phyloP scores from a whole-genome alignment of 2,797 vertebrate genomes.

The Harpagifer antarcticus region DNA sequence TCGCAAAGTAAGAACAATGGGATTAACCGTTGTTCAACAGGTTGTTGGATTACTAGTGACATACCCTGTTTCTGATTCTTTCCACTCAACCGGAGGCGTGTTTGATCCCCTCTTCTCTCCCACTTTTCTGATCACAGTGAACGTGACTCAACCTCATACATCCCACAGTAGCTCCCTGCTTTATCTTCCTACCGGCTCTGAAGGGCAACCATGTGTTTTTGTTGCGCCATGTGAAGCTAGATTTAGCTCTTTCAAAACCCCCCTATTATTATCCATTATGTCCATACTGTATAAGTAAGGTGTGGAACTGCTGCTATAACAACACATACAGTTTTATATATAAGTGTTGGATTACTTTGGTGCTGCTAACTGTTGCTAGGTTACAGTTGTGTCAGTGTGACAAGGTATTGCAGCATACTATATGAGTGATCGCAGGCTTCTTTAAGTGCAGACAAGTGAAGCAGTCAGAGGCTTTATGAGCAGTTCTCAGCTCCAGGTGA shows the following conservation, averaged over 20 bases:
- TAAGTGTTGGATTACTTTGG: slow-evolving; percentile 6
- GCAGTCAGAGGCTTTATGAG: slow-evolving; percentile 48
- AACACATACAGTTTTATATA: background rate
- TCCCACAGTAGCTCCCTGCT: slow-evolving; percentile 27
- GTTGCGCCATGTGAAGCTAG: slow-evolving; percentile 15
- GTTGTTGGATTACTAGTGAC: background rate
- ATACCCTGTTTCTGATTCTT: background rate
- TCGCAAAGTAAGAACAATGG: background rate
- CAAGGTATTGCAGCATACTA: slow-evolving; percentile 6
- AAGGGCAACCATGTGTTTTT: slow-evolving; percentile 9
- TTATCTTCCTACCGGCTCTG: slow-evolving; percentile 6
- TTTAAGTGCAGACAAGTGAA: slow-evolving; percentile 52
- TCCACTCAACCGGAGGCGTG: background rate
- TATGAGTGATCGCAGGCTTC: slow-evolving; percentile 37
- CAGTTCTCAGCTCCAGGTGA: slow-evolving; percentile 46
- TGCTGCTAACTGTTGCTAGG: slow-evolving; percentile 15
- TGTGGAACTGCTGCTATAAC: slow-evolving; percentile 7
- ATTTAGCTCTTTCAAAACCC: slow-evolving; percentile 27
- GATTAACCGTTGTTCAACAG: background rate
- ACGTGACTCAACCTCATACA: background rate
- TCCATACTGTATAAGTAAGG: slow-evolving; percentile 5
- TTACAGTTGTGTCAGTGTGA: slow-evolving; percentile 51
- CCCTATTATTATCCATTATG: background rate
- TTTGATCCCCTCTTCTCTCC: background rate
- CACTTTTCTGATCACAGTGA: slow-evolving; percentile 3